Evolutionary conservation across 2,113 vertebrate genomes (phyloP), one percentile per base, ranked within the genome.

Genomic region (Perca flavescens): DNA sequence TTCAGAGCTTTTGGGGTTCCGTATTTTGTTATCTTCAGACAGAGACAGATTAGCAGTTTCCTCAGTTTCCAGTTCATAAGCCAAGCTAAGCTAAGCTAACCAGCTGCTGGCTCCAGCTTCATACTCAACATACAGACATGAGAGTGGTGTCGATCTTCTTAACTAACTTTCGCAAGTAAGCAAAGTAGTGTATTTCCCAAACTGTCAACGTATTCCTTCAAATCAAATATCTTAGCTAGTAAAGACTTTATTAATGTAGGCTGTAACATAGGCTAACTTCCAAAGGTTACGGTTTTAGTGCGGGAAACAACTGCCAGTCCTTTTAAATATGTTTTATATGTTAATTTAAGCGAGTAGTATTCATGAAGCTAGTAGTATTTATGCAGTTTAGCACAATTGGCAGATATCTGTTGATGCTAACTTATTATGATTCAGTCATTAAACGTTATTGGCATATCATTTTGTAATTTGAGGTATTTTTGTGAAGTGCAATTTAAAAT

Each of bases 371-470:
- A 14, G n/a, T 25, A 61, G 21, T 50, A 36, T 66, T 66, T 17
- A 66, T 47, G 21, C 13, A 61, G 73, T 71, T 69, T 52, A 57
- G 6, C 36, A 19, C 15, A 6, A 79, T 36, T 79, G 14, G 53
- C 19, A 47, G 7, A 66, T 56, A 74, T 67, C 17, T 0, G 4
- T 25, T n/a, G 47, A 56, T 75, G 56, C 40, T 56, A 54, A 54
- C n/a, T n/a, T 43, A 53, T n/a, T 46, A 12, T 8, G 28, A 28
- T 62, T 78, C 1, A 2, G 25, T 28, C 46, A 70, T 54, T 70
- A 46, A 62, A 56, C 9, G 0, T 58, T 40, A 25, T 14, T 14
- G 6, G 60, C 31, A 61, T 50, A 21, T 47, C 34, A 43, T 71
- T 56, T 79, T 64, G 36, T 66, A 50, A 79, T 70, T 47, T 46